These are phyloP conservation scores for Arion vulgaris DNA, from an alignment of 1,140 invertebrate genomes.

Conservation along the genomic window DNA sequence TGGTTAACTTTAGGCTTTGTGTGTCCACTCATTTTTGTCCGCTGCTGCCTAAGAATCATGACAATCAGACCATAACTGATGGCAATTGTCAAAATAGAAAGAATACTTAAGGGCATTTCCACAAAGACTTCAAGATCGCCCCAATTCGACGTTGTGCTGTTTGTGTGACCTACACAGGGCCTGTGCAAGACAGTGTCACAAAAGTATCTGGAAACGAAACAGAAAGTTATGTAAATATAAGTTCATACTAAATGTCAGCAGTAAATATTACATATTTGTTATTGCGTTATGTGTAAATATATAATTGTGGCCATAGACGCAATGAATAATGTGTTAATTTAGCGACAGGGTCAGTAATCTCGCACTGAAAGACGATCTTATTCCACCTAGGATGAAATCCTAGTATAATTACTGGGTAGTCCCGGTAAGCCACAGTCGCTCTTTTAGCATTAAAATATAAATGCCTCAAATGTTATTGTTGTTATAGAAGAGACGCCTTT, in stretches of 20 bases:
- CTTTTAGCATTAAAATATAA: too few species aligned
- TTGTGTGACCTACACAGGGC: neutral
- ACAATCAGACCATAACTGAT: constrained; percentile 48
- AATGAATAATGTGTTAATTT: too few species aligned
- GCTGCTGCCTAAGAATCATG: constrained; percentile 41
- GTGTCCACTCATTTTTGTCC: constrained; percentile 41
- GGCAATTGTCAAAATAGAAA: constrained; percentile 39
- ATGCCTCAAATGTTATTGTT: too few species aligned
- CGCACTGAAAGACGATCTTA: too few species aligned
- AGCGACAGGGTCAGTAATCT: too few species aligned
- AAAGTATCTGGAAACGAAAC: constrained; percentile 4
- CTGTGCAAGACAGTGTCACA: constrained; percentile 15
- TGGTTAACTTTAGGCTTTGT: constrained; percentile 24
- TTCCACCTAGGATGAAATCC: too few species aligned
- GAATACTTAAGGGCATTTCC: constrained; percentile 45
- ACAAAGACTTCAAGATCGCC: constrained; percentile 43
- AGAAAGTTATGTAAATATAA: neutral
- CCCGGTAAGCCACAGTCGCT: too few species aligned
- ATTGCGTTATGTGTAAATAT: too few species aligned
- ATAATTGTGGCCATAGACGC: too few species aligned
- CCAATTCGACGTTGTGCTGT: constrained; percentile 17
- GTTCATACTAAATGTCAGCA: neutral
- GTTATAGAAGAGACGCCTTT: too few species aligned
- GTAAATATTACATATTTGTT: too few species aligned
- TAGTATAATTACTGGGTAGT: too few species aligned